A percentile compares a stretch with the other conserved stretches of the same genome.
Conservation (phyloP, 2,113 vertebrate species). For the Salvelinus sp. region DNA sequence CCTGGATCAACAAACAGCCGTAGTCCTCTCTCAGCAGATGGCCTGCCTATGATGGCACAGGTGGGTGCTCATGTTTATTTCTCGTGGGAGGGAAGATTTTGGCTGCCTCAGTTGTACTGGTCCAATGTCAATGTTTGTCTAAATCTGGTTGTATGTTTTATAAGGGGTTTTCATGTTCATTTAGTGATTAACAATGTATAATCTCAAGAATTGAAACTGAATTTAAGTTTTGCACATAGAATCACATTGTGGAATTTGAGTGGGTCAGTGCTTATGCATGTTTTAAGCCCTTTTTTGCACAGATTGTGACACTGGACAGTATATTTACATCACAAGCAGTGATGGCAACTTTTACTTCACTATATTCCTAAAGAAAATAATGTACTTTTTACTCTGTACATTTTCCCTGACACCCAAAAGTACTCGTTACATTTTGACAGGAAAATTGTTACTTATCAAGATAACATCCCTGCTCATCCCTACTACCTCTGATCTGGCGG, state of each 20-base stretch:
- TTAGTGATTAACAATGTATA: not conserved
- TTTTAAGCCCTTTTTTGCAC: not conserved
- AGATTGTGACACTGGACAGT: too few relatives aligned
- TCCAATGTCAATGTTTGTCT: not conserved
- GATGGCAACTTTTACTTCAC: too few relatives aligned
- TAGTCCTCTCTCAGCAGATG: constrained; percentile 42
- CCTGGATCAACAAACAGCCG: constrained; percentile 56
- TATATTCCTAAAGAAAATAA: too few relatives aligned
- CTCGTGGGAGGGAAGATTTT: constrained; percentile 11
- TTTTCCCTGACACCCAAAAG: too few relatives aligned
- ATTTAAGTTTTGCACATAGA: not conserved
- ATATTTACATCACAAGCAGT: too few relatives aligned
- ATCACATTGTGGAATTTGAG: not conserved
- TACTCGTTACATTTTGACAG: too few relatives aligned
- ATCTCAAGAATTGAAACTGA: not conserved
- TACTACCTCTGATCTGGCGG: too few relatives aligned
- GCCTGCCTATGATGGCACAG: constrained; percentile 16
- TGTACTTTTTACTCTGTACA: too few relatives aligned
- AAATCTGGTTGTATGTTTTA: not conserved
- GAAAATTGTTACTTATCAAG: too few relatives aligned
- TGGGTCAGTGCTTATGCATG: not conserved
- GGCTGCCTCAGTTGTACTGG: constrained; percentile 4
- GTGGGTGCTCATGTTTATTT: constrained; percentile 33
- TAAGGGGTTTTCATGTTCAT: not conserved
- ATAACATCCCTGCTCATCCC: too few relatives aligned